A percentile compares a stretch with the other conserved stretches of the same genome.
Evolutionary conservation across 1,140 invertebrate species (phyloP).

Genomic region (Papilio xuthus): DNA sequence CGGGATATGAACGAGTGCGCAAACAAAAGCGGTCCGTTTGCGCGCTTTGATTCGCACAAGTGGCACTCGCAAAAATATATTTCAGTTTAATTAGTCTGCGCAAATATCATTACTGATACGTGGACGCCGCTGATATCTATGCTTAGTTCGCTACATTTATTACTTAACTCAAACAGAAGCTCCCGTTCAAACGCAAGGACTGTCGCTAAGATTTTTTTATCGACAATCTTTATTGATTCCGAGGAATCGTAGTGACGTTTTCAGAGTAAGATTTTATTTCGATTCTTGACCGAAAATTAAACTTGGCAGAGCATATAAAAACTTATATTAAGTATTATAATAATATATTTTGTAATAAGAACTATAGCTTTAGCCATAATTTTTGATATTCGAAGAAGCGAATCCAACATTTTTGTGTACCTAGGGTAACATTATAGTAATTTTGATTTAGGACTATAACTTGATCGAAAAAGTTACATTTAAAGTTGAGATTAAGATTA

Average conservation of each 20-base stretch:
- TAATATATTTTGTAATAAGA: too few relatives aligned
- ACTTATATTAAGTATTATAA: too few relatives aligned
- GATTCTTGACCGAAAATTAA: background rate
- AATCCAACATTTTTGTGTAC: too few relatives aligned
- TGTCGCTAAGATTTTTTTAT: background rate
- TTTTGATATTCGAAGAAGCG: too few relatives aligned
- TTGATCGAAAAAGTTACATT: too few relatives aligned
- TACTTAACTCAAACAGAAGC: background rate
- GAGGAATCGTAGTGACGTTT: background rate
- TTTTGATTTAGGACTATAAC: too few relatives aligned
- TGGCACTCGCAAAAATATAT: slow-evolving; percentile 55
- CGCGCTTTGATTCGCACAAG: slow-evolving; percentile 62
- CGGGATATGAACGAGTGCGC: slow-evolving; percentile 76
- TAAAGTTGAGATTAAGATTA: background rate
- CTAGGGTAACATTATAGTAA: too few relatives aligned
- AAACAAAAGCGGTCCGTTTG: slow-evolving; percentile 63
- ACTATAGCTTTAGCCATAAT: too few relatives aligned
- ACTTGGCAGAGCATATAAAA: background rate
- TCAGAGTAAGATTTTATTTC: background rate
- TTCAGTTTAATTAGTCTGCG: slow-evolving; percentile 61
- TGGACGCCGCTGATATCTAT: background rate
- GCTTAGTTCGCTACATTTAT: slow-evolving; percentile 6
- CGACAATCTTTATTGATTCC: background rate
- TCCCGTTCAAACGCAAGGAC: background rate
- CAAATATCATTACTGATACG: slow-evolving; percentile 43